Evolutionary conservation across 1,140 invertebrate genomes (phyloP).

Genomic region (honey bee (Apis mellifera)): Amel_HAv3.1 CM009944.2:10188001-10188500

Average conservation of each 20-base stretch:
- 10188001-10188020: too few relatives aligned
- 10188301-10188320: conserved; percentile 20
- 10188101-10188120: too few relatives aligned
- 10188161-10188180: background rate
- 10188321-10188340: conserved; percentile 54
- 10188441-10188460: conserved; percentile 66
- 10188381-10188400: conserved; percentile 68
- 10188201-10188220: background rate
- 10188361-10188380: conserved; percentile 62
- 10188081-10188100: too few relatives aligned
- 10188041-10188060: too few relatives aligned
- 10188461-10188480: conserved; percentile 46
- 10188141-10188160: too few relatives aligned
- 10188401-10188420: conserved; percentile 52
- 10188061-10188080: too few relatives aligned
- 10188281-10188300: background rate
- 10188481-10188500: conserved; percentile 30
- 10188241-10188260: background rate
- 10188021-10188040: too few relatives aligned
- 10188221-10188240: background rate
- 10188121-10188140: too few relatives aligned
- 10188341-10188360: conserved; percentile 66
- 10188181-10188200: background rate
- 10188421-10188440: conserved; percentile 73
- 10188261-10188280: background rate